These are phyloP conservation scores for Cryptoblepharus egeriae DNA, from an alignment of 2,797 vertebrate genomes.

Conservation along the genomic window DNA sequence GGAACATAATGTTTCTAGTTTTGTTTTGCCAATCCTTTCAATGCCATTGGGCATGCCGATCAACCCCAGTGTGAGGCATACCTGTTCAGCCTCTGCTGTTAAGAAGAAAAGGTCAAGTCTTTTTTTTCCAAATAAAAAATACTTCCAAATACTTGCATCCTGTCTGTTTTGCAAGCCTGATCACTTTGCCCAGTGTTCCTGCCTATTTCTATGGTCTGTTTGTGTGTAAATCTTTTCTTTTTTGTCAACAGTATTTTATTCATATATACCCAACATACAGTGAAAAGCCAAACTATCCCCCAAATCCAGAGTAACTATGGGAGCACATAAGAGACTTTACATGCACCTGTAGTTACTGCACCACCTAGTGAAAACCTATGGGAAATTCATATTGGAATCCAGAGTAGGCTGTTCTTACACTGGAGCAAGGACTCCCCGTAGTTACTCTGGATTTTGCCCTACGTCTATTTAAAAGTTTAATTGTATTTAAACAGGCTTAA, in stretches of 20 bases:
- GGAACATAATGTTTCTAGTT: conserved; percentile 45
- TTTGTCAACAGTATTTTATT: background rate
- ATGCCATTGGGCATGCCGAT: conserved; percentile 45
- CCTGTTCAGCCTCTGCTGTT: conserved; percentile 42
- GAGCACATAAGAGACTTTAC: no score
- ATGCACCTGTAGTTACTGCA: no score
- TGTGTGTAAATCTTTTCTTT: conserved; percentile 8
- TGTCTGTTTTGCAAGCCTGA: conserved; percentile 49
- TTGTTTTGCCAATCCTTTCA: conserved; percentile 61
- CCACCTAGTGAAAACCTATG: no score
- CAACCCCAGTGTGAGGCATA: conserved; percentile 48
- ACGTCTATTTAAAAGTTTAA: no score
- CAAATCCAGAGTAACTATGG: no score
- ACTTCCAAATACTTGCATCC: conserved; percentile 11
- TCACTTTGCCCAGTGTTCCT: conserved; percentile 41
- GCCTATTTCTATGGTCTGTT: background rate
- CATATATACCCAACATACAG: background rate
- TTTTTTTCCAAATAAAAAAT: conserved; percentile 34
- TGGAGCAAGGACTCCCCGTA: no score
- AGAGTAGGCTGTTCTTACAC: no score
- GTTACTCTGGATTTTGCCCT: no score
- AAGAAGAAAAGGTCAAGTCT: conserved; percentile 55
- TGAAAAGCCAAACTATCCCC: no score
- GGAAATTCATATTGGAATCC: no score
- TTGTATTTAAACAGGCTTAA: no score